Evolutionary conservation across 2,113 vertebrate species (phyloP).

Genomic region (Alosa alosa): DNA sequence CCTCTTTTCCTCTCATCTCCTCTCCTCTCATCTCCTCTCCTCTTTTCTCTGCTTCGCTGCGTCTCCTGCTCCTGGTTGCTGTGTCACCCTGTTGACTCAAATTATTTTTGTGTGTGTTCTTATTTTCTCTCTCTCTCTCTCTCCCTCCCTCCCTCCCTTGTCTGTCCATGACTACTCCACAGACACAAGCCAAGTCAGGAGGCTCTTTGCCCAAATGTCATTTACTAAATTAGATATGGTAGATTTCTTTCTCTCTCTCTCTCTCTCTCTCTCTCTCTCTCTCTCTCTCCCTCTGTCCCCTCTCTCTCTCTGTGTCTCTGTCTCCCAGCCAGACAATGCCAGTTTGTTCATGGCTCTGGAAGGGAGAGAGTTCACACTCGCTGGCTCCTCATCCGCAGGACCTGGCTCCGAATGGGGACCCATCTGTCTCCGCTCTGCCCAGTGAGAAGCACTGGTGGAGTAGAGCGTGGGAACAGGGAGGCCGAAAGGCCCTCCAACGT

Average conservation of each 20-base stretch:
- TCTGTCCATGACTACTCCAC: conserved; percentile 7
- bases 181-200: conserved; percentile 55
- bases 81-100: neutral
- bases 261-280: too few species aligned
- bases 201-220: conserved; percentile 59
- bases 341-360: conserved; percentile 43
- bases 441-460: conserved; percentile 1
- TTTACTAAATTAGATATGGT: conserved; percentile 64
- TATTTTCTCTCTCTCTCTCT: neutral
- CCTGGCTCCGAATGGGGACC: conserved; percentile 21
- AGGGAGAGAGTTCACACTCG: conserved; percentile 33
- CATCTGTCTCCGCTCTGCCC: conserved; percentile 22
- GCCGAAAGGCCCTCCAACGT: conserved; percentile 9
- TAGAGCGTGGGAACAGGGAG: conserved; percentile 25
- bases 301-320: neutral
- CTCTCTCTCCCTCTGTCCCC: neutral
- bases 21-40: conserved; percentile 12
- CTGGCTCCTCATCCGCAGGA: neutral
- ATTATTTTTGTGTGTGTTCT: neutral
- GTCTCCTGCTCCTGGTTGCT: neutral
- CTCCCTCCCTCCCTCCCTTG: neutral
- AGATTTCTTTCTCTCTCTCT: conserved; percentile 36
- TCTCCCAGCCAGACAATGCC: conserved; percentile 50
- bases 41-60: conserved; percentile 25
- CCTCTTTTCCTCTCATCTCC: conserved; percentile 23